These are phyloP conservation scores for Labroides dimidiatus DNA, from an alignment of 2,797 vertebrate genomes.

Conservation along the genomic window DNA sequence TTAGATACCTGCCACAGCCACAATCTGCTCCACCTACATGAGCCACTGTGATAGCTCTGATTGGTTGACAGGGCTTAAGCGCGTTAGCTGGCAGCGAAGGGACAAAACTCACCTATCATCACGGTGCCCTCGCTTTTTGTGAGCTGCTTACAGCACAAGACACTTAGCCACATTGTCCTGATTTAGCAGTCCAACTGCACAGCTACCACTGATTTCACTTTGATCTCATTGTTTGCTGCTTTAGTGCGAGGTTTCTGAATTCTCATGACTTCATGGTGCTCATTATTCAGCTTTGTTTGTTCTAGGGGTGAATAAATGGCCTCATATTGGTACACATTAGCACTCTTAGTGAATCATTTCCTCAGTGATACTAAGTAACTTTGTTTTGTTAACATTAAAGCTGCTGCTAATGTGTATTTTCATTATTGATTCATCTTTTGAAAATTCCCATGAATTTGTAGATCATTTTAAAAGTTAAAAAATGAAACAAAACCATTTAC, in stretches of 20 bases:
- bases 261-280: background rate
- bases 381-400: background rate
- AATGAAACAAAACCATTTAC: background rate
- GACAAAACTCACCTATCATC: conserved; percentile 51
- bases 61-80: conserved; percentile 68
- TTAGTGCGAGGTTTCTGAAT: background rate
- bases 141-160: conserved; percentile 66
- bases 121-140: conserved; percentile 42
- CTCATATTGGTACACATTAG: background rate
- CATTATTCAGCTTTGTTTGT: background rate
- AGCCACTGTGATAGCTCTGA: conserved; percentile 45
- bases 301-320: background rate
- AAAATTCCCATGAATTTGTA: background rate
- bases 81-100: conserved; percentile 46
- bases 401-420: background rate
- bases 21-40: conserved; percentile 37
- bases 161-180: conserved; percentile 45
- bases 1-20: conserved; percentile 30
- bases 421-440: background rate
- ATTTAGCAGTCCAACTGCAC: conserved; percentile 23
- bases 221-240: background rate
- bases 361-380: background rate
- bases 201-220: conserved; percentile 8
- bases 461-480: background rate
- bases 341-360: background rate